phyloP scores from a whole-genome alignment of 35 echinoderm and acorn worm genomes.

The Strongylocentrotus purpuratus region DNA sequence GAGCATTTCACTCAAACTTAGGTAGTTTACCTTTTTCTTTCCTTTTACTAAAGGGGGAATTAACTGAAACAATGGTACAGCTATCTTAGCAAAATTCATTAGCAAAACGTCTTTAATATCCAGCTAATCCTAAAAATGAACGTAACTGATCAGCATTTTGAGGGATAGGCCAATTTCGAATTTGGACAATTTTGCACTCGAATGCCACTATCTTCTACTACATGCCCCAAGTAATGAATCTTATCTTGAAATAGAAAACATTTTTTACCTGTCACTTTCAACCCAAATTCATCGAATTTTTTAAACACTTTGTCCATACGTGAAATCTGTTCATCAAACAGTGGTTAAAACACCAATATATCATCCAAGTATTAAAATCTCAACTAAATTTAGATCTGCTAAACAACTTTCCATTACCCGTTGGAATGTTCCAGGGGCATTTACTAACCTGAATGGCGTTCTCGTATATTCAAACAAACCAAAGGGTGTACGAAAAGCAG shows the following conservation, averaged over 20 bases:
- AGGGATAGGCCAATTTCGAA: no score
- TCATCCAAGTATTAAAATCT: slow-evolving; percentile 57
- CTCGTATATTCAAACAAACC: slow-evolving; percentile 62
- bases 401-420: slow-evolving; percentile 63
- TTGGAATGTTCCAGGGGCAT: slow-evolving; percentile 66
- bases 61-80: no score
- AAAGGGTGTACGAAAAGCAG: background rate
- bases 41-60: no score
- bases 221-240: slow-evolving; percentile 65
- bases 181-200: background rate
- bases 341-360: slow-evolving; percentile 55
- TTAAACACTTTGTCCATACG: slow-evolving; percentile 6
- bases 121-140: no score
- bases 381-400: background rate
- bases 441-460: slow-evolving; percentile 53
- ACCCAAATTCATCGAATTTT: slow-evolving; percentile 44
- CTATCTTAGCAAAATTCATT: no score
- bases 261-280: slow-evolving; percentile 61
- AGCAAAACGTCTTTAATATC: no score
- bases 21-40: no score
- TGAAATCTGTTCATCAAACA: slow-evolving; percentile 42
- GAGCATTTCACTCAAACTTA: no score
- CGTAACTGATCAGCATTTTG: no score
- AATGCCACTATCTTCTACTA: slow-evolving; percentile 19
- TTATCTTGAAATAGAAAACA: slow-evolving; percentile 47